These are phyloP conservation scores for Dermochelys coriacea DNA, from an alignment of 2,797 vertebrate species.

Conservation along the genomic window DNA sequence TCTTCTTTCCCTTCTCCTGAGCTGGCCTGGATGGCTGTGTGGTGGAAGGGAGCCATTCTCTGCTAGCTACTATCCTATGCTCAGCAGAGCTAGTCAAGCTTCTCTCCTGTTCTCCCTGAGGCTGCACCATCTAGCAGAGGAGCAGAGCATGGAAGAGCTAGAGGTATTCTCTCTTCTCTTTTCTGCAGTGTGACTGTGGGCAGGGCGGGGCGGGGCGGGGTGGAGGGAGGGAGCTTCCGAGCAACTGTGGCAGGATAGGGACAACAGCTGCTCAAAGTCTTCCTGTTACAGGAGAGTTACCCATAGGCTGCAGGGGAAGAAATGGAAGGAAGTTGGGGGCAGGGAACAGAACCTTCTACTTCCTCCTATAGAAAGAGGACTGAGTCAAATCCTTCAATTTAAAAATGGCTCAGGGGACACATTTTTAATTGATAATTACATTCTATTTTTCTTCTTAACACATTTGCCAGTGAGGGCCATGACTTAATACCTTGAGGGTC, in stretches of 20 bases:
- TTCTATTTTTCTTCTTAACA: not conserved
- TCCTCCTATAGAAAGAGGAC: not conserved
- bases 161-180: not conserved
- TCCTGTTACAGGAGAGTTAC: not conserved
- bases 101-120: too few species aligned
- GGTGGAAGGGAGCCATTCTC: too few species aligned
- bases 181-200: not conserved
- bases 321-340: not conserved
- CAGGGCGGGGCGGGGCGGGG: fast-evolving
- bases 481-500: not conserved
- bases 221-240: too few species aligned
- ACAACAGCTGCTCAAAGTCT: not conserved
- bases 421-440: not conserved
- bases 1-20: too few species aligned
- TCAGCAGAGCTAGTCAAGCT: too few species aligned
- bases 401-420: not conserved
- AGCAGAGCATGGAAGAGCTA: not conserved
- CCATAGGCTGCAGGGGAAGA: not conserved
- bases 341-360: not conserved
- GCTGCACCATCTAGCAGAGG: too few species aligned
- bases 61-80: too few species aligned
- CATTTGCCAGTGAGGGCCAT: not conserved
- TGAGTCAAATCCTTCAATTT: not conserved
- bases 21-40: too few species aligned
- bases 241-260: too few species aligned